A percentile compares a stretch with the other conserved stretches of the same genome.
These are phyloP conservation scores for Drosophila colorata DNA, from an alignment of 2,888 invertebrate species.

Conservation along the genomic window DNA sequence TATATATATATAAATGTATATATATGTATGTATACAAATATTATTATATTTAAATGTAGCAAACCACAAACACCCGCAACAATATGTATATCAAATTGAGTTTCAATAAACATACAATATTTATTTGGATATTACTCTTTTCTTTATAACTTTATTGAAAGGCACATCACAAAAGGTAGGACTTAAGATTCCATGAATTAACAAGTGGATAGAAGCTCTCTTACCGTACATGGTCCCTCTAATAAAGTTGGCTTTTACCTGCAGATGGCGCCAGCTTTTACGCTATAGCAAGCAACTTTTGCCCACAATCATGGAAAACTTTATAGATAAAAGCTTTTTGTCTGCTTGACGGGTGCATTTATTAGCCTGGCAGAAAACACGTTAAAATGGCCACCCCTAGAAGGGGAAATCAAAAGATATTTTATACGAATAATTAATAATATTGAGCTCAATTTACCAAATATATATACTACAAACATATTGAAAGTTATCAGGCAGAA, in stretches of 20 bases:
- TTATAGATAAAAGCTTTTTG: background rate
- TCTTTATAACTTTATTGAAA: background rate
- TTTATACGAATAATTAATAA: background rate
- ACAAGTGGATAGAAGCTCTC: too few relatives aligned
- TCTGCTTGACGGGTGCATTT: too few relatives aligned
- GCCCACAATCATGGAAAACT: too few relatives aligned
- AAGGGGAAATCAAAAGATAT: background rate
- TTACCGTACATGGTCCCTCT: background rate
- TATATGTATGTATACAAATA: constrained; percentile 32
- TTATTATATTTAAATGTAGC: constrained; percentile 67
- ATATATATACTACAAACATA: background rate
- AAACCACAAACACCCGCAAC: constrained; percentile 44
- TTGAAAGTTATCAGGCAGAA: constrained; percentile 42
- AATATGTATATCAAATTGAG: constrained; percentile 77
- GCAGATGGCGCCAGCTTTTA: constrained; percentile 2
- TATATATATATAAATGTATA: constrained; percentile 7
- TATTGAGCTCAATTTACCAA: constrained; percentile 20
- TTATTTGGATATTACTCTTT: constrained; percentile 54
- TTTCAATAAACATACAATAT: constrained; percentile 76
- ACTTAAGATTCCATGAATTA: too few relatives aligned
- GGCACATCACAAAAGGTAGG: too few relatives aligned
- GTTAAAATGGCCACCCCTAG: constrained; percentile 4
- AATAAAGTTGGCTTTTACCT: too few relatives aligned
- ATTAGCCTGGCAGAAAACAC: background rate
- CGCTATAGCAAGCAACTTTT: background rate